Percentiles rank a stretch among this genome's conserved stretches.
phyloP scores from a whole-genome alignment of 2,113 vertebrate species.

The Caranx melampygus region DNA sequence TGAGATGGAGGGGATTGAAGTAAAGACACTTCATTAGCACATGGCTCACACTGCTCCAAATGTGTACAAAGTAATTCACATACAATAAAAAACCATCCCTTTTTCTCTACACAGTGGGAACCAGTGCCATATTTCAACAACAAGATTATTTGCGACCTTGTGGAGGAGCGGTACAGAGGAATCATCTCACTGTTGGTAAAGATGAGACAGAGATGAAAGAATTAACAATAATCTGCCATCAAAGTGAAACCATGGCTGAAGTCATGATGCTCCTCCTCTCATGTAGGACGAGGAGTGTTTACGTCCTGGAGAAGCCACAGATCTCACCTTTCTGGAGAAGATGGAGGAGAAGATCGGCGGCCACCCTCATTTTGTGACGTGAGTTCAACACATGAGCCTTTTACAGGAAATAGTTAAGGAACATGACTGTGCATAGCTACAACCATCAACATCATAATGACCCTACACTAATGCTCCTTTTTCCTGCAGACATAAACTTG shows the following conservation, averaged over 20 bases:
- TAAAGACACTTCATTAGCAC: slow-evolving; percentile 62
- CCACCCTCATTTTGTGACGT: slow-evolving; percentile 97
- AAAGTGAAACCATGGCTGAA: neutral
- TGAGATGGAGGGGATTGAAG: slow-evolving; percentile 94
- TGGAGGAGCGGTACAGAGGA: slow-evolving; percentile 95
- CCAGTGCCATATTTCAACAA: slow-evolving; percentile 98
- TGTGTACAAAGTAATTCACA: neutral
- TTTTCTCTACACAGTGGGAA: slow-evolving; percentile 88
- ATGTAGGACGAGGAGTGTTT: slow-evolving; percentile 94
- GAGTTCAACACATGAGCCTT: slow-evolving; percentile 34
- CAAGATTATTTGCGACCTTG: slow-evolving; percentile 96
- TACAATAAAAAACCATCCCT: neutral
- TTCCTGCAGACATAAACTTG: slow-evolving; percentile 89
- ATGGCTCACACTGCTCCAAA: neutral
- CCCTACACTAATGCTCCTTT: too few species aligned
- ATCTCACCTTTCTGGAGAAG: slow-evolving; percentile 95
- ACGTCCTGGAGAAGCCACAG: slow-evolving; percentile 93
- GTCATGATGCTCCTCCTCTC: neutral
- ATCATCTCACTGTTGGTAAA: slow-evolving; percentile 95
- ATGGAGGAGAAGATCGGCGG: slow-evolving; percentile 93
- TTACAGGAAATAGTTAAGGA: neutral
- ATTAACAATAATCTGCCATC: neutral
- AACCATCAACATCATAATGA: neutral
- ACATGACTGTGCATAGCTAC: neutral
- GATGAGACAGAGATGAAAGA: neutral